Percentiles rank a stretch among this genome's conserved stretches.
These are phyloP conservation scores for Pomatorhinus ruficollis DNA, from an alignment of 2,113 vertebrate species.

Conservation along the genomic window DNA sequence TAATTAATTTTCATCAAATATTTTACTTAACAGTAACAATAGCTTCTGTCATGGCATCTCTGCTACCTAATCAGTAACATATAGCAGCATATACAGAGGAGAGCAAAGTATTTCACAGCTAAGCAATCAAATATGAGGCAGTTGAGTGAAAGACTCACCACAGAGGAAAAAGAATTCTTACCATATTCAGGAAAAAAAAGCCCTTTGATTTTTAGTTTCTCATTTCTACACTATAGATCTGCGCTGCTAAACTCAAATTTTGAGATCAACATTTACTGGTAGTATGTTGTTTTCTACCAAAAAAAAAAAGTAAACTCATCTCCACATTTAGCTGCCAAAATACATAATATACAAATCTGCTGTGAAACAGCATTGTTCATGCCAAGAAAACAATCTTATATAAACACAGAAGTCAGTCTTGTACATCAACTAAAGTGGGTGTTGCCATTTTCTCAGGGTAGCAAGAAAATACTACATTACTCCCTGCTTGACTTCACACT, in stretches of 20 bases:
- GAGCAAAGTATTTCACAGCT: neutral
- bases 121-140: neutral
- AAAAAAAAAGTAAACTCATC: neutral
- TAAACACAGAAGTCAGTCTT: neutral
- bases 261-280: neutral
- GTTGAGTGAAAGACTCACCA: neutral
- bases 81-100: neutral
- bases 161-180: neutral
- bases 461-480: neutral
- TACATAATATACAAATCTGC: neutral
- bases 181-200: neutral
- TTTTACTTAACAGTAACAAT: neutral
- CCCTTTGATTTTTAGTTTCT: neutral
- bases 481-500: neutral
- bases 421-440: accelerated
- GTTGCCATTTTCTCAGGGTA: neutral
- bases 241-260: neutral
- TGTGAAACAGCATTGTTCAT: neutral
- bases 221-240: neutral
- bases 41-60: neutral
- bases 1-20: neutral
- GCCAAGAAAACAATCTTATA: neutral
- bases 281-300: neutral
- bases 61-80: neutral
- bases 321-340: neutral